Base-by-base conservation (phyloP, 2,113 vertebrate genomes). In the Proterorhinus semilunaris region DNA sequence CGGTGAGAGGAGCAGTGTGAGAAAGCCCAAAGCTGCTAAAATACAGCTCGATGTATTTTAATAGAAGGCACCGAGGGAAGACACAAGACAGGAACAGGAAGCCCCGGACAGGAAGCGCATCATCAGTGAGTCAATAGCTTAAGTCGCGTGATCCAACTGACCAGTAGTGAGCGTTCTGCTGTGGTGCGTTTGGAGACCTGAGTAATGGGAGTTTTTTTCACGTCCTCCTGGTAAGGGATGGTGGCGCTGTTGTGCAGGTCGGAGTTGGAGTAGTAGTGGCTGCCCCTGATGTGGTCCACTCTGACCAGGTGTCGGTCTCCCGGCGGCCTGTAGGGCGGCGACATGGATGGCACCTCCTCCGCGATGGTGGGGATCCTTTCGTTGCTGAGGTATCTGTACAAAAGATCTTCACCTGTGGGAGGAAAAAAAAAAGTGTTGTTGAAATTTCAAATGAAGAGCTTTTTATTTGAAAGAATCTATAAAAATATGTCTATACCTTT, bases 41-140 rank as follows among this genome's bases (percentile, higher is more conserved):
- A 78, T 81, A 76, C 76, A 85, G 88, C 81, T 74, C 65, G 79
- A 74, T 69, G 54, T 85, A 74, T 76, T 48, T 86, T 82, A 69
- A 83, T 74, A 45, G 75, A 87, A 91, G 88, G 90, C 90, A 91
- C 89, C 79, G 76, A 90, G 82, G 27, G 83, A 88, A 90, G 77
- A 85, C 81, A 84, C 78, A 82, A 83, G 74, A 88, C 64, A 80
- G 12, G 78, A 68, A 65, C 59, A 76, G 84, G 76, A 81, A 86
- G 79, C 65, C 89, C 88, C 71, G 80, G 73, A 89, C 80, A 88
- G 84, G 88, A 92, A 91, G 87, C 76, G 76, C 82, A 86, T 90
- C 86, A 88, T 98, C 95, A 98, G 36, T 96, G 96, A 95, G 95
- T 96, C 93, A 98, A 93, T 75, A 96, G 75, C 84, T 96, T 98